A percentile compares a stretch with the other conserved stretches of the same genome.
Conservation (phyloP, 2,888 invertebrate species). For the Gastrophysa polygoni region DNA sequence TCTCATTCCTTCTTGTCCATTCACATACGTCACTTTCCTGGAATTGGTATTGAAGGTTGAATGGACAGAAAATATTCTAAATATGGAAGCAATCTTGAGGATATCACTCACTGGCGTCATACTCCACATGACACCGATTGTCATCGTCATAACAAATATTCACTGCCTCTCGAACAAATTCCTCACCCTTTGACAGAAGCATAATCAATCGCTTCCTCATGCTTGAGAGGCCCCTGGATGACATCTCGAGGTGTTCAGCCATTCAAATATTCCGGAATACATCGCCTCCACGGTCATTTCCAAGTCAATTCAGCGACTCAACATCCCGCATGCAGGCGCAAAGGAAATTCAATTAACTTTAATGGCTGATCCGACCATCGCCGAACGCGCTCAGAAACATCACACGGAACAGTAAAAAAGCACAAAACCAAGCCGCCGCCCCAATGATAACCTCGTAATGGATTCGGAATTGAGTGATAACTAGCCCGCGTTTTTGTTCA, state of each 20-base stretch:
- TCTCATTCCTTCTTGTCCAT: too few relatives aligned
- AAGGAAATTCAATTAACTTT: slow-evolving; percentile 64
- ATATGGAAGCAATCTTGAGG: too few relatives aligned
- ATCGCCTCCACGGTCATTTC: slow-evolving; percentile 58
- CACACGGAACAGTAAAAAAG: slow-evolving; percentile 44
- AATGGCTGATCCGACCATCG: slow-evolving; percentile 59
- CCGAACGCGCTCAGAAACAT: slow-evolving; percentile 49
- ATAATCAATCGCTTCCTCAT: slow-evolving; percentile 10
- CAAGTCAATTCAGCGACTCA: slow-evolving; percentile 60
- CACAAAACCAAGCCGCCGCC: slow-evolving; percentile 39
- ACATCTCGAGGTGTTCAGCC: slow-evolving; percentile 51
- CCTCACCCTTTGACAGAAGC: neutral
- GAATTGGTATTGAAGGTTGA: too few relatives aligned
- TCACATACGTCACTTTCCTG: too few relatives aligned
- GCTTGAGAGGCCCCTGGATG: slow-evolving; percentile 14
- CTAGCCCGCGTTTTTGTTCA: slow-evolving; percentile 45
- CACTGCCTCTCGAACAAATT: too few relatives aligned
- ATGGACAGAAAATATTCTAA: too few relatives aligned
- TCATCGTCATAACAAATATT: too few relatives aligned
- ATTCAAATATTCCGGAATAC: slow-evolving; percentile 56
- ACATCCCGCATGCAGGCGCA: slow-evolving; percentile 57
- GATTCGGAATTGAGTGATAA: slow-evolving; percentile 54
- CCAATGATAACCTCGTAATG: slow-evolving; percentile 54
- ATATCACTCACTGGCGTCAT: too few relatives aligned
- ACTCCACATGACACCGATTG: too few relatives aligned